phyloP scores from a whole-genome alignment of 2,797 vertebrate genomes.

The Centroberyx gerrardi region DNA sequence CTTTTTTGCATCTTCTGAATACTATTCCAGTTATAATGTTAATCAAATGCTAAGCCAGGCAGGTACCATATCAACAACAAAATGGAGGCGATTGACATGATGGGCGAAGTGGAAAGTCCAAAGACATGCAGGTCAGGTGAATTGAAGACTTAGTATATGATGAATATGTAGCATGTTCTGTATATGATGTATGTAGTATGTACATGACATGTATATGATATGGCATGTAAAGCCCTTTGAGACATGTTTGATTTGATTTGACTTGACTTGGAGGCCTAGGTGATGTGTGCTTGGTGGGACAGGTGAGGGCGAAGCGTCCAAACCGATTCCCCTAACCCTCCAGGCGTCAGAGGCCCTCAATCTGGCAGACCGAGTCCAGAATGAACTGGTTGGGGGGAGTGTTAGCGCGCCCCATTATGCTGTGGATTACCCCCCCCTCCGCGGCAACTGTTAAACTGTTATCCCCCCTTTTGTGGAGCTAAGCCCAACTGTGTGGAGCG shows the following conservation, averaged over 20 bases:
- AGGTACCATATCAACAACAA: not conserved
- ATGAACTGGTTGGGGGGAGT: slow-evolving; percentile 72
- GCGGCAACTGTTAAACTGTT: slow-evolving; percentile 73
- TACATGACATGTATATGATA: no score
- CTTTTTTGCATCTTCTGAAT: not conserved
- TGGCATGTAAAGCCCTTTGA: no score
- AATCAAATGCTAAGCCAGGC: not conserved
- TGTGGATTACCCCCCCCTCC: slow-evolving; percentile 78
- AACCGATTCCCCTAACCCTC: slow-evolving; percentile 28
- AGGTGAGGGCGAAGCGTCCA: slow-evolving; percentile 5
- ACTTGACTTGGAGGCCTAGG: not conserved
- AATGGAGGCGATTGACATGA: slow-evolving; percentile 9
- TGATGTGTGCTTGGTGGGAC: slow-evolving; percentile 13
- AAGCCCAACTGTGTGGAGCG: slow-evolving; percentile 78
- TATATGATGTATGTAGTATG: no score
- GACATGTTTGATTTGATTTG: no score
- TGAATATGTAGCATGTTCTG: no score
- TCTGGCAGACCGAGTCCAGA: slow-evolving; percentile 69
- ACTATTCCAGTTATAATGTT: not conserved
- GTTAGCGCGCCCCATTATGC: slow-evolving; percentile 75
- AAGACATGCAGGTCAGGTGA: no score
- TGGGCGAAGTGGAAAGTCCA: not conserved
- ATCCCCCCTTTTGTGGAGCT: slow-evolving; percentile 85
- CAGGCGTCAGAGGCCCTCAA: slow-evolving; percentile 32
- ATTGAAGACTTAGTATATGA: no score